Evolutionary conservation across 2,113 vertebrate genomes (phyloP), one percentile per base, ranked within the genome.

Genomic region (Onychostruthus taczanowskii): DNA sequence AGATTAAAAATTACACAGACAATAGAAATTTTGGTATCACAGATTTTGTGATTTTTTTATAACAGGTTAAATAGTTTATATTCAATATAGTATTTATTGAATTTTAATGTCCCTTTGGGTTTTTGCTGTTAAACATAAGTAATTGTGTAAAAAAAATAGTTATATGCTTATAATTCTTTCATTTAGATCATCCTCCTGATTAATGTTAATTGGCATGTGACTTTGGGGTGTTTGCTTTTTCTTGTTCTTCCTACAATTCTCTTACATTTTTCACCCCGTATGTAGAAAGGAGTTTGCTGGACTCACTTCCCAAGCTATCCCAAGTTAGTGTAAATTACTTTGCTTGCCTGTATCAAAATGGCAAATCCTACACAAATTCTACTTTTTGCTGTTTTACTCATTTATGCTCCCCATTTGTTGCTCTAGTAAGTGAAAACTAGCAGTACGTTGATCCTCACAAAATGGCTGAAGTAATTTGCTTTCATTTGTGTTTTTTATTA

Each of bases 1-100:
- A 70, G 11, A 69, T 33, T 86, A 78, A 35, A 93, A 95, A 89
- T 89, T 20, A 33, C 37, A 52, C 37, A 80, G 46, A 91, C 53
- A 84, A 73, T 66, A 31, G 31, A 70, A 27, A 86, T 15, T 75
- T 94, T 92, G 73, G 30, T 43, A 86, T 67, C 62, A 39, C 37
- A 89, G 26, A 30, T 80, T 84, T 84, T 15, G 2, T 80, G 13
- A 46, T 50, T 76, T 50, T 55, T 93, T 95, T 64, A 80, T 64
- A 94, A 27, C 39, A 93, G 68, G 23, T 15, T 82, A 75, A 78
- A 62, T 72, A 81, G 96, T 91, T 89, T 91, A 26, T 94, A 81
- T 82, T 92, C 58, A 84, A 28, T 83, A 7, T n/a, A 82, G 13
- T 56, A 68, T 94, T 90, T 94, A 87, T 81, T 33, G 56, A 81